These are phyloP conservation scores for Polymixis flavicincta DNA, from an alignment of 2,888 invertebrate genomes.

Conservation along the genomic window DNA sequence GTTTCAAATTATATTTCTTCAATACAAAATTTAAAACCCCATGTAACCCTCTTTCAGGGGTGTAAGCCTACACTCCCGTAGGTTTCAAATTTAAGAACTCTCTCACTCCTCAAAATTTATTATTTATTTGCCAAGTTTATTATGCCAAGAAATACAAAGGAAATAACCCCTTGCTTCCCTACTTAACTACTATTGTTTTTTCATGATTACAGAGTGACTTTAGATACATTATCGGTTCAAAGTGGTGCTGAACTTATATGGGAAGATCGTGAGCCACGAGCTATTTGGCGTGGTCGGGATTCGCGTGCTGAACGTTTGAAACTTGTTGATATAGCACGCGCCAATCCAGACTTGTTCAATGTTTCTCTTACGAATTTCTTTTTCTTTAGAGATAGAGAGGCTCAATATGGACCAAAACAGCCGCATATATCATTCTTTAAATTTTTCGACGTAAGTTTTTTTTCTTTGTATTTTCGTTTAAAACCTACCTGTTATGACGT, in stretches of 20 bases:
- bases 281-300: conserved; percentile 98
- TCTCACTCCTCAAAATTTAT: too few species aligned
- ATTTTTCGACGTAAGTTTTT: conserved; percentile 96
- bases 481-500: background rate
- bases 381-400: conserved; percentile 96
- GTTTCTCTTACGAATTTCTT: conserved; percentile 98
- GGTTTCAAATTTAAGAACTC: too few species aligned
- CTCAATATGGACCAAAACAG: conserved; percentile 96
- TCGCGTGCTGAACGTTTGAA: conserved; percentile 96
- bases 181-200: conserved; percentile 2
- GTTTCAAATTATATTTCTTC: too few species aligned
- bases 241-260: conserved; percentile 93
- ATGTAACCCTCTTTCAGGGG: too few species aligned
- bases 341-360: conserved; percentile 94
- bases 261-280: conserved; percentile 93
- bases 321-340: conserved; percentile 94
- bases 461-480: background rate
- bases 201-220: conserved; percentile 92
- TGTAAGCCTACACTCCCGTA: too few species aligned
- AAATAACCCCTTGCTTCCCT: background rate
- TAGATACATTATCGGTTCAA: conserved; percentile 98
- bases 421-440: conserved; percentile 97
- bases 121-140: too few species aligned
- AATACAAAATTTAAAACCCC: too few species aligned
- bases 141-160: background rate